Percentiles rank a stretch among this genome's conserved stretches.
These are phyloP conservation scores for Eubucco bourcierii DNA, from an alignment of 2,113 vertebrate species.

Conservation along the genomic window DNA sequence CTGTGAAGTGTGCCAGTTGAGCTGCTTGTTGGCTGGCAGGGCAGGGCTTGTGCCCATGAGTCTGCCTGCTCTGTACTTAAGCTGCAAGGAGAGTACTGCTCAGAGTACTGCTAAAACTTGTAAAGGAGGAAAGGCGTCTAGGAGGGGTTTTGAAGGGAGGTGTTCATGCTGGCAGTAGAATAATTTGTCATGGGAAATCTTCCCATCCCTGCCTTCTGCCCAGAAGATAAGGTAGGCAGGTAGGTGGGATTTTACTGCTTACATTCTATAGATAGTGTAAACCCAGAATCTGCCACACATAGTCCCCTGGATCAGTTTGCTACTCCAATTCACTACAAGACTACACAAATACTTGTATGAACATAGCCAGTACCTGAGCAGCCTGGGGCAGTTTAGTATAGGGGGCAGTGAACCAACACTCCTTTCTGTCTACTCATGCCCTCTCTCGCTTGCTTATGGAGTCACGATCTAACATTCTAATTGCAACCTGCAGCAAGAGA, in stretches of 20 bases:
- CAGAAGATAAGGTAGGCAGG: not conserved
- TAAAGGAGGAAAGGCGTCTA: not conserved
- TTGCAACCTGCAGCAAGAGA: not conserved
- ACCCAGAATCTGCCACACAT: not conserved
- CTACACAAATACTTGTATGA: rapidly evolving
- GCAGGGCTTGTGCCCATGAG: not conserved
- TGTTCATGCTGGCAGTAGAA: not conserved
- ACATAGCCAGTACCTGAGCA: not conserved
- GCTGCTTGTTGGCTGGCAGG: not conserved
- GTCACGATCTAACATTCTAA: not conserved
- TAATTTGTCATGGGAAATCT: not conserved
- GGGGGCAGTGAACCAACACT: not conserved
- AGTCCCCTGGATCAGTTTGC: not conserved
- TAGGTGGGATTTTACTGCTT: not conserved
- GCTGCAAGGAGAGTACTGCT: not conserved
- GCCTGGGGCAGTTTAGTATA: not conserved
- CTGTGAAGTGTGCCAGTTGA: not conserved
- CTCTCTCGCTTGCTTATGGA: rapidly evolving
- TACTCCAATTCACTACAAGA: rapidly evolving
- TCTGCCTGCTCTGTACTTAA: not conserved
- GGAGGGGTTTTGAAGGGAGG: not conserved
- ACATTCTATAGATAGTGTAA: not conserved
- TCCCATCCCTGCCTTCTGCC: not conserved
- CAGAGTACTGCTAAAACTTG: not conserved
- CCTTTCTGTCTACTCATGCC: not conserved